Evolutionary conservation across 2,113 vertebrate species (phyloP).

Genomic region (Podarcis muralis): DNA sequence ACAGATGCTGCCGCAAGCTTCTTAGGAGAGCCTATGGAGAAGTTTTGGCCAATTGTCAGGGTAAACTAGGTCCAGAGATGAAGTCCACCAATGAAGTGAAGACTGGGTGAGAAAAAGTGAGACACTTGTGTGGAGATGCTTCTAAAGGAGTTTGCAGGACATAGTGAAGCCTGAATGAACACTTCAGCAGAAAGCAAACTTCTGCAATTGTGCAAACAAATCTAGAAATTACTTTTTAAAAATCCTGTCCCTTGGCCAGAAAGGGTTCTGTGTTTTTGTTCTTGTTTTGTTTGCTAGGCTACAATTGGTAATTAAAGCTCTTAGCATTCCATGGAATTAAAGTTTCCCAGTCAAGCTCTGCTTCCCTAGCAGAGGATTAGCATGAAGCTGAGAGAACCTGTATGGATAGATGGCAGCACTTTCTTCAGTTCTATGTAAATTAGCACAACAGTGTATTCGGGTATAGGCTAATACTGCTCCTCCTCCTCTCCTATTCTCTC

Average conservation of each 20-base stretch:
- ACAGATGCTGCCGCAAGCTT: too few species aligned
- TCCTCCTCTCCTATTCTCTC: neutral
- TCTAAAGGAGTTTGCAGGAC: neutral
- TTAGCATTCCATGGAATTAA: conserved; percentile 59
- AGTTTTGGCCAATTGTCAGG: neutral
- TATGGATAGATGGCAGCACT: neutral
- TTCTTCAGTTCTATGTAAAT: neutral
- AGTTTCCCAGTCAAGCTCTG: neutral
- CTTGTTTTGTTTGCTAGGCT: conserved; percentile 1
- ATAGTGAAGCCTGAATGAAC: neutral
- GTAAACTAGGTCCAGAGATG: neutral
- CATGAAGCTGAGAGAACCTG: neutral
- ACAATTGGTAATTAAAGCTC: conserved; percentile 31
- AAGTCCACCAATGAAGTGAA: neutral
- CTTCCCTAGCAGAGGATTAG: neutral
- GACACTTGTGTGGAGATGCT: neutral
- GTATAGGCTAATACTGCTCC: neutral
- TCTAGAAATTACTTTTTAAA: rapidly evolving
- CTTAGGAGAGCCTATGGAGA: neutral
- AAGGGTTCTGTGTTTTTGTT: neutral
- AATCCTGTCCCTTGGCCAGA: neutral
- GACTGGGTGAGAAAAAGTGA: neutral
- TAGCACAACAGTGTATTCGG: neutral
- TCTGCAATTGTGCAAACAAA: neutral
- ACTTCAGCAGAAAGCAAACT: neutral